A percentile compares a stretch with the other conserved stretches of the same genome.
These are phyloP conservation scores for Tragelaphus imberbis DNA, from an alignment of 2,113 vertebrate species.

Conservation along the genomic window DNA sequence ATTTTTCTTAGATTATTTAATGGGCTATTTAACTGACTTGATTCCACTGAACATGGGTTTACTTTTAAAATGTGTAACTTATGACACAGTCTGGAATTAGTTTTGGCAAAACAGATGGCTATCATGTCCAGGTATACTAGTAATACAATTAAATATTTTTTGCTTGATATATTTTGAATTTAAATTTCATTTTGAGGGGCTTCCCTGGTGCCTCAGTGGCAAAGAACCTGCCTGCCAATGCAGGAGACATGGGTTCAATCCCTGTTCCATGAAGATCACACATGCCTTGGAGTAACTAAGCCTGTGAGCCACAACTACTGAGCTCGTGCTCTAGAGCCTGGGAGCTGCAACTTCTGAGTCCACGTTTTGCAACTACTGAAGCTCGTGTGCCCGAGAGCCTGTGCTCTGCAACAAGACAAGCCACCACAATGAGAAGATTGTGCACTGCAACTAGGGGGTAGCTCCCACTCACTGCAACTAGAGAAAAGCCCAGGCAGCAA, in stretches of 20 bases:
- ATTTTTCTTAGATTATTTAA: constrained; percentile 22
- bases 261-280: not conserved
- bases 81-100: not conserved
- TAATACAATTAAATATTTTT: not conserved
- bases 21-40: not conserved
- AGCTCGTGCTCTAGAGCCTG: not conserved
- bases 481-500: not conserved
- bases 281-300: not conserved
- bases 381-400: not conserved
- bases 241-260: not conserved
- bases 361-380: not conserved
- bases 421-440: not conserved
- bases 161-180: constrained; percentile 21
- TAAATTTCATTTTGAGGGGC: not conserved
- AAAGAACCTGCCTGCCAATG: not conserved
- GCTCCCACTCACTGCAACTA: not conserved
- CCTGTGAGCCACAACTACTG: not conserved
- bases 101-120: not conserved
- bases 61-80: not conserved
- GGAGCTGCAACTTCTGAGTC: not conserved
- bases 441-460: not conserved
- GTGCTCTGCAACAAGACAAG: not conserved
- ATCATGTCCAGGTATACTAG: not conserved
- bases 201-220: not conserved
- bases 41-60: not conserved